These are phyloP conservation scores for Schlechtendalia chinensis DNA, from an alignment of 1,140 invertebrate species.

Conservation along the genomic window DNA sequence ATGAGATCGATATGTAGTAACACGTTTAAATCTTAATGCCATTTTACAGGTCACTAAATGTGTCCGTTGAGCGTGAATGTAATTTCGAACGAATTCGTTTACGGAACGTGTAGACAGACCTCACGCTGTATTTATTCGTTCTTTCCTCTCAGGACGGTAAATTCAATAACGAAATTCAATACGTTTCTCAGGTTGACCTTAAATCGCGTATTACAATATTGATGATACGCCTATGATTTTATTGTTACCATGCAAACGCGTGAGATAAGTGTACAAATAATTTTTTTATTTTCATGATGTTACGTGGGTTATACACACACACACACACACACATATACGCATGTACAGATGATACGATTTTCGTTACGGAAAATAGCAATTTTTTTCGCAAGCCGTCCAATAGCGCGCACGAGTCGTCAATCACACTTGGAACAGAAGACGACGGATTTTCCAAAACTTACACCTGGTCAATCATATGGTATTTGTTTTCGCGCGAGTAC, in stretches of 20 bases:
- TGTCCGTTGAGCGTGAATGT: no score
- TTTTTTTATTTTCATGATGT: slow-evolving; percentile 5
- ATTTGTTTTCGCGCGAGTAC: no score
- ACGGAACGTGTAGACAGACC: neutral
- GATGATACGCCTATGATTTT: slow-evolving; percentile 13
- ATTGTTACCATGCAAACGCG: neutral
- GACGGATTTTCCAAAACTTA: no score
- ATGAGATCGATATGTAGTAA: neutral
- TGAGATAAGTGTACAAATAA: neutral
- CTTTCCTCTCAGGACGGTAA: neutral
- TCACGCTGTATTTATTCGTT: neutral
- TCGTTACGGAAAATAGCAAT: neutral
- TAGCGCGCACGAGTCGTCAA: neutral
- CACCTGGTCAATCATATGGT: no score
- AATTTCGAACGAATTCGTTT: neutral
- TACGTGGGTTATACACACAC: neutral
- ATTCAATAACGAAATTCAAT: slow-evolving; percentile 27
- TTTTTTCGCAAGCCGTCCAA: neutral
- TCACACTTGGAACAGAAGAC: no score
- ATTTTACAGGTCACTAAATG: no score
- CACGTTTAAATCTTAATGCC: no score
- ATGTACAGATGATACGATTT: neutral
- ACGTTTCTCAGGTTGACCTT: neutral
- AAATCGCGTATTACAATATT: slow-evolving; percentile 14
- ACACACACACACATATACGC: neutral